These are phyloP conservation scores for Odontesthes bonariensis DNA, from an alignment of 2,113 vertebrate species.

Conservation along the genomic window DNA sequence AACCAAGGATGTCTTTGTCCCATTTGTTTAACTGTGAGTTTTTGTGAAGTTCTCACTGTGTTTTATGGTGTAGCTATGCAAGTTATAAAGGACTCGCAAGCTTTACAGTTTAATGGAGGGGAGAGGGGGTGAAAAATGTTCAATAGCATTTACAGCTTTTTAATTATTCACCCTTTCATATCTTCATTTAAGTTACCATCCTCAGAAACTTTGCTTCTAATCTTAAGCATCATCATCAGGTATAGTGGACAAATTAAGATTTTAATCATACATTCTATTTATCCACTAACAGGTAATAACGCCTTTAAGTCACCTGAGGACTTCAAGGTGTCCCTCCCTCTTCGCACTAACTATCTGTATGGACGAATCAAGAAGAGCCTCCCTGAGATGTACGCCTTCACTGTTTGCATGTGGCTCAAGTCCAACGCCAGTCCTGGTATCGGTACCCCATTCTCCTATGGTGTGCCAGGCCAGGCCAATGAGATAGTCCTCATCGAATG, in stretches of 20 bases:
- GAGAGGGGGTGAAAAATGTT: too few species aligned
- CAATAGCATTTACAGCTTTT: too few species aligned
- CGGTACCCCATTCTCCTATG: conserved; percentile 96
- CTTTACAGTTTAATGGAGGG: too few species aligned
- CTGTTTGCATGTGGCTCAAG: conserved; percentile 97
- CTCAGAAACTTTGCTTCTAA: too few species aligned
- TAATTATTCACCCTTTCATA: too few species aligned
- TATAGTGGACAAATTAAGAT: background rate
- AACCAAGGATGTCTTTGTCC: too few species aligned
- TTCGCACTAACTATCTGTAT: conserved; percentile 97
- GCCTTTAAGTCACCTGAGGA: conserved; percentile 96
- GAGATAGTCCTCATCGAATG: conserved; percentile 99
- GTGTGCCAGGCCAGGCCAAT: conserved; percentile 95
- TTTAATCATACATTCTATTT: background rate
- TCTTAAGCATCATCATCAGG: background rate
- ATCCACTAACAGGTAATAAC: conserved; percentile 85
- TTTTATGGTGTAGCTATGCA: too few species aligned
- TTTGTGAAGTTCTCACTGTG: too few species aligned
- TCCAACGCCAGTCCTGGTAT: conserved; percentile 93
- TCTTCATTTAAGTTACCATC: too few species aligned
- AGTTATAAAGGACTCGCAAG: too few species aligned
- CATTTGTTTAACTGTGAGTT: too few species aligned
- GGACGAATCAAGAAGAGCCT: conserved; percentile 96
- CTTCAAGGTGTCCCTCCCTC: conserved; percentile 94
- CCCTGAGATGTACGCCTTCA: conserved; percentile 96